phyloP scores from a whole-genome alignment of 2,888 invertebrate species.

The Fragum sueziense region DNA sequence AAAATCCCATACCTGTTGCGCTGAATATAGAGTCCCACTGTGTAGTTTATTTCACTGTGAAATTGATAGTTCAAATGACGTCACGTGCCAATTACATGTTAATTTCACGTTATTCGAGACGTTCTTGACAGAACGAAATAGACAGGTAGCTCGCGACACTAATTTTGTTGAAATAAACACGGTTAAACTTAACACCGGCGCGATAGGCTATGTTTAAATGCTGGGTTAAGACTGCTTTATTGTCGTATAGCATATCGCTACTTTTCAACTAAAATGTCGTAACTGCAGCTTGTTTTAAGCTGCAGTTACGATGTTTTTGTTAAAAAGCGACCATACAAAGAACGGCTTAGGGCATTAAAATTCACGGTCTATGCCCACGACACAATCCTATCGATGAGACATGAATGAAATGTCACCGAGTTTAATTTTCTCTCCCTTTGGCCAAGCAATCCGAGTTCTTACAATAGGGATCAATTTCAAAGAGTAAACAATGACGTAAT shows the following conservation, averaged over 20 bases:
- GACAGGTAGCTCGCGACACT: background rate
- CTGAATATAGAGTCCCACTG: background rate
- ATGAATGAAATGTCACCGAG: background rate
- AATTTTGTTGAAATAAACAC: background rate
- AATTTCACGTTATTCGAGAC: background rate
- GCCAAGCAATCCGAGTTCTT: too few relatives aligned
- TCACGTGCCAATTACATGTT: background rate
- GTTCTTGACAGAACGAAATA: background rate
- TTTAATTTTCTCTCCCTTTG: background rate
- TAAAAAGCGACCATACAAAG: background rate
- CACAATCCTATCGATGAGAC: background rate
- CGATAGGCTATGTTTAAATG: background rate
- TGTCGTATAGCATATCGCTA: too few relatives aligned
- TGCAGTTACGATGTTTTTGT: too few relatives aligned
- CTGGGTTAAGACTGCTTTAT: too few relatives aligned
- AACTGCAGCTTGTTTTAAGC: too few relatives aligned
- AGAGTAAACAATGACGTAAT: too few relatives aligned
- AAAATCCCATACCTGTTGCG: background rate
- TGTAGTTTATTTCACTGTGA: background rate
- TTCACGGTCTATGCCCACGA: background rate
- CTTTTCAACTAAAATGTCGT: too few relatives aligned
- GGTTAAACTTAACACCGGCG: background rate
- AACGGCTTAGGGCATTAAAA: constrained; percentile 1
- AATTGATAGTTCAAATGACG: background rate
- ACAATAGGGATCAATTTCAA: too few relatives aligned